Base-by-base conservation (phyloP, 2,797 vertebrate species). In the Acanthurus tractus region DNA sequence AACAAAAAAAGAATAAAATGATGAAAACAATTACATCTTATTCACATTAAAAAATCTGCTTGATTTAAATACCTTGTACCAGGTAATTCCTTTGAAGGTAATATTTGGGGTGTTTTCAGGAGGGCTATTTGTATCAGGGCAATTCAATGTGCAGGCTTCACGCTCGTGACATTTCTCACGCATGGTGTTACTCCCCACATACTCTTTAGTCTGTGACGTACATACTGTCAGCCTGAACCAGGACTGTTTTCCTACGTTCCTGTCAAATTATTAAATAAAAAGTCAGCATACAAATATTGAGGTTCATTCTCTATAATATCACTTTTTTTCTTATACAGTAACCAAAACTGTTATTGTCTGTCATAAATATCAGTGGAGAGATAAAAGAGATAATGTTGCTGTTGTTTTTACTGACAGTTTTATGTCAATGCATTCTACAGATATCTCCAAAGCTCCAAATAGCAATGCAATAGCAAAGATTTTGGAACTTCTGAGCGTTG, bases 31-130 rank as follows among this genome's bases (percentile, higher is more conserved):
- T 10, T n/a, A 44, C 18, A 46, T 53, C 46, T 48, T n/a, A 48
- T 10, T n/a, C 23, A 12, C 22, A 29, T 14, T 13, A 20, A 65
- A 36, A 55, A 62, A 5, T 14, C 22, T 49, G 20, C 40, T 10
- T 12, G 50, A 3, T 63, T 63, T 63, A 50, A 29, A 38, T 78
- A 93, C 93, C 91, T 93, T 93, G 54, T 57, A 45, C 90, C 93
- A 93, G 10, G 6, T 56, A 1, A 46, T 25, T 18, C 1, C 14
- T 0, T 2, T 64, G 3, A 7, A 55, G 38, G 53, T 83, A 0
- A 89, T 68, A 10, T 73, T 38, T 0, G 4, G 36, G 14, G 0
- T 66, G 8, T 58, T 42, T 3, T 0, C 13, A 68, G 17, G 3
- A 1, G 77, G 70, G 8, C 14, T 6, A n/a, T 81, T 57, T 6